A percentile compares a stretch with the other conserved stretches of the same genome.
These are phyloP conservation scores for Parambassis ranga DNA, from an alignment of 2,797 vertebrate genomes.

Conservation along the genomic window DNA sequence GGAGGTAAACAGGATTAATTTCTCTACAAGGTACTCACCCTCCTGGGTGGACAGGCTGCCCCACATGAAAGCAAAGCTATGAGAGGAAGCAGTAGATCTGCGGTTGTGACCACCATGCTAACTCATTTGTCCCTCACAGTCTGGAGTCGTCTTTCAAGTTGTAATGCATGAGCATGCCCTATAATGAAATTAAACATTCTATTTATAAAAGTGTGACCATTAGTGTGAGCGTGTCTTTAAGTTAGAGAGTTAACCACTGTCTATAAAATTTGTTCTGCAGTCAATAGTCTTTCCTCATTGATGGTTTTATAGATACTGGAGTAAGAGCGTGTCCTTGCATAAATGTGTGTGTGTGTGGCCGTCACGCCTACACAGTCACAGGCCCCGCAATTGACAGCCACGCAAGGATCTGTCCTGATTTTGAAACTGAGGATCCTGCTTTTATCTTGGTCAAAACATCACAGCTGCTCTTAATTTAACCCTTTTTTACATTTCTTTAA, in stretches of 20 bases:
- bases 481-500: not conserved
- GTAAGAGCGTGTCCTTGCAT: not conserved
- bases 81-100: slow-evolving; percentile 53
- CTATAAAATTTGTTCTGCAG: slow-evolving; percentile 28
- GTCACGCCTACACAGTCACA: slow-evolving; percentile 24
- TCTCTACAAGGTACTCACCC: slow-evolving; percentile 34
- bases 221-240: not conserved
- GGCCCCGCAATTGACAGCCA: slow-evolving; percentile 26
- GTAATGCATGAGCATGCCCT: slow-evolving; percentile 53
- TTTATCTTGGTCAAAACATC: slow-evolving; percentile 4
- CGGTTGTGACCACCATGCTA: slow-evolving; percentile 59
- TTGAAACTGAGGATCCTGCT: slow-evolving; percentile 5
- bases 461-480: slow-evolving; percentile 19
- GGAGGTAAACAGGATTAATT: slow-evolving; percentile 32
- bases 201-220: slow-evolving; percentile 46
- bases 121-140: slow-evolving; percentile 62
- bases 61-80: slow-evolving; percentile 32
- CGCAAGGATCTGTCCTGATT: slow-evolving; percentile 7
- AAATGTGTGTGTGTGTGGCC: slow-evolving; percentile 26
- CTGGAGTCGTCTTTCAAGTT: slow-evolving; percentile 58
- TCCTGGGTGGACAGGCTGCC: slow-evolving; percentile 46
- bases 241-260: slow-evolving; percentile 4
- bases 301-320: slow-evolving; percentile 1
- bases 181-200: slow-evolving; percentile 72
- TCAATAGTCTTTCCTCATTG: slow-evolving; percentile 1